Evolutionary conservation across 2,113 vertebrate species (phyloP).

Genomic region (Athene cunicularia): DNA sequence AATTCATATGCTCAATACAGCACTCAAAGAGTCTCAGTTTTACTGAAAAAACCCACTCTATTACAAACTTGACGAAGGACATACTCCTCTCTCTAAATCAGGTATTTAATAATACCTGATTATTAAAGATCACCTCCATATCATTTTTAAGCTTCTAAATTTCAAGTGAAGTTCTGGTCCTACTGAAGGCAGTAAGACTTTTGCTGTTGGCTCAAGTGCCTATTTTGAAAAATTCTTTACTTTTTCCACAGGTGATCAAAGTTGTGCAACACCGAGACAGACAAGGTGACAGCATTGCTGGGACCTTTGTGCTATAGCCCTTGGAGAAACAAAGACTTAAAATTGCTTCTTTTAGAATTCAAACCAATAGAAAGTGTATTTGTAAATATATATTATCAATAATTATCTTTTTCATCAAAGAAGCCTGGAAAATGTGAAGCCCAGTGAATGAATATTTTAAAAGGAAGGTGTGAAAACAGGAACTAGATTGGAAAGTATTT

Average conservation of each 20-base stretch:
- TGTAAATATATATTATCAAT: not conserved
- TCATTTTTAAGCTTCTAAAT: not conserved
- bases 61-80: not conserved
- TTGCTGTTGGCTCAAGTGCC: not conserved
- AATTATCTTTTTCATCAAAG: not conserved
- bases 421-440: slow-evolving; percentile 16
- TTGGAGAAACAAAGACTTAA: not conserved
- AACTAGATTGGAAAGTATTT: not conserved
- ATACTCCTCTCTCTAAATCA: not conserved
- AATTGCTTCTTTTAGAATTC: not conserved
- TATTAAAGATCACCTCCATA: accelerated
- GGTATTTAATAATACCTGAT: too few species aligned
- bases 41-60: not conserved
- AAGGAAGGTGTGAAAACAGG: not conserved
- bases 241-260: not conserved
- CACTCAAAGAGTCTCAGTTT: not conserved
- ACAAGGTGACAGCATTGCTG: not conserved
- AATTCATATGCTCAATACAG: not conserved
- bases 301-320: not conserved
- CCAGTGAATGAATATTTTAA: not conserved
- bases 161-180: not conserved
- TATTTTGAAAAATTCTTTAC: not conserved
- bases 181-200: not conserved
- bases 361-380: not conserved
- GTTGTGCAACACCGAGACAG: not conserved